phyloP scores from a whole-genome alignment of 2,113 vertebrate species.

The Percopsis transmontana region DNA sequence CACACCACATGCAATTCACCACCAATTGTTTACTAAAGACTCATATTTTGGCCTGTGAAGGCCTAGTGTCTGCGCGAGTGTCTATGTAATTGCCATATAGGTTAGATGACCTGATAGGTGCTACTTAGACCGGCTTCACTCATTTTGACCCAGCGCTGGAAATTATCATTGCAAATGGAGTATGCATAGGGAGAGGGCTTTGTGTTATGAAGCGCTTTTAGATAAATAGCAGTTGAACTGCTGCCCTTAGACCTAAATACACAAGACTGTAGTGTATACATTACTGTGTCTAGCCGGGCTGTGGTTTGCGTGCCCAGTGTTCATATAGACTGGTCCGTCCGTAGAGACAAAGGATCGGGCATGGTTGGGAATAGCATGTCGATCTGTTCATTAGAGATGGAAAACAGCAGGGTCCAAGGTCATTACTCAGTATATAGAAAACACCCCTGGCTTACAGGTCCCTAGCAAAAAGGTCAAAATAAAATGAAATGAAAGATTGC shows the following conservation, averaged over 20 bases:
- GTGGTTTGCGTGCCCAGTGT: conserved; percentile 37
- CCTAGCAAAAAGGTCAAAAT: conserved; percentile 50
- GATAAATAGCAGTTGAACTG: conserved; percentile 60
- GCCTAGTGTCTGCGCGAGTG: conserved; percentile 16
- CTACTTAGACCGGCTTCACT: conserved; percentile 47
- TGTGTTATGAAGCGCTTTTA: conserved; percentile 65
- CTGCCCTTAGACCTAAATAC: conserved; percentile 45
- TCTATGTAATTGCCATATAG: conserved; percentile 52
- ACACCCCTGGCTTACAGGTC: conserved; percentile 45
- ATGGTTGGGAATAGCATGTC: conserved; percentile 29
- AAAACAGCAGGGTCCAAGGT: conserved; percentile 52
- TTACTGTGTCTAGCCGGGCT: conserved; percentile 16
- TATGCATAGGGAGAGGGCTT: conserved; percentile 48
- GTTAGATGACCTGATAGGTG: conserved; percentile 55
- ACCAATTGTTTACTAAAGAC: conserved; percentile 25
- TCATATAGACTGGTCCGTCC: conserved; percentile 26
- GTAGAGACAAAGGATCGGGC: conserved; percentile 37
- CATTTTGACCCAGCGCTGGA: conserved; percentile 37
- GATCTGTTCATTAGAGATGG: conserved; percentile 30
- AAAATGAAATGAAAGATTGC: conserved; percentile 65
- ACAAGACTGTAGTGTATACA: conserved; percentile 19
- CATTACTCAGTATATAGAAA: conserved; percentile 47
- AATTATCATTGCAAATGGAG: conserved; percentile 60
- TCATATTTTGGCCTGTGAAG: conserved; percentile 28
- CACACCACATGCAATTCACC: conserved; percentile 5